Evolutionary conservation across 2,113 vertebrate genomes (phyloP).

Genomic region (Ciconia maguari): DNA sequence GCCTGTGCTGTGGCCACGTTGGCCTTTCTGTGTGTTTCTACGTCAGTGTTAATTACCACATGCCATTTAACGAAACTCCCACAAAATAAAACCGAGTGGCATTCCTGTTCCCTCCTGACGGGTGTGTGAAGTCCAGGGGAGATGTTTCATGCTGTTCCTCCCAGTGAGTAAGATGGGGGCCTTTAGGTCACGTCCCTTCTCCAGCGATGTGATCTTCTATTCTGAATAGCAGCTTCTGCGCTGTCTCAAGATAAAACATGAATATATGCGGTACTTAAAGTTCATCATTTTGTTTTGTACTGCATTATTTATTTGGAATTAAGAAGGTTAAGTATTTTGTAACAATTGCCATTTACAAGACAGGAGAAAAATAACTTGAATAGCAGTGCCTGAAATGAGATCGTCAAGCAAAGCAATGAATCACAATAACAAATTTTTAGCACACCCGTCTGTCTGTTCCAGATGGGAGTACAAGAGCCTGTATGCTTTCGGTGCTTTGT

Average conservation of each 20-base stretch:
- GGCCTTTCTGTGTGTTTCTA: not conserved
- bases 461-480: not conserved
- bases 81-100: not conserved
- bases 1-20: rapidly evolving
- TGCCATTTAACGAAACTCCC: not conserved
- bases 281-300: conserved; percentile 20
- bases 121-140: not conserved
- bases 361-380: not conserved
- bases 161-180: not conserved
- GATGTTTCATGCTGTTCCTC: not conserved
- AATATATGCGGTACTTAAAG: not conserved
- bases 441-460: not conserved
- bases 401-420: not conserved
- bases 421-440: not conserved
- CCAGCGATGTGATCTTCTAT: not conserved
- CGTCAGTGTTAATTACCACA: rapidly evolving
- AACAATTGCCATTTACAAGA: conserved; percentile 62
- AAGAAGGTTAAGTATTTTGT: conserved; percentile 51
- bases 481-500: not conserved
- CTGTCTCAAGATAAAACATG: not conserved
- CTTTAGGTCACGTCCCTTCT: not conserved
- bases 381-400: not conserved
- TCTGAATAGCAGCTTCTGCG: conserved; percentile 26
- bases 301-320: conserved; percentile 59
- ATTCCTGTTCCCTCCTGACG: not conserved